A percentile compares a stretch with the other conserved stretches of the same genome.
Evolutionary conservation across 2,888 invertebrate species (phyloP).

Genomic region (Thecocarcelia acutangulata): DNA sequence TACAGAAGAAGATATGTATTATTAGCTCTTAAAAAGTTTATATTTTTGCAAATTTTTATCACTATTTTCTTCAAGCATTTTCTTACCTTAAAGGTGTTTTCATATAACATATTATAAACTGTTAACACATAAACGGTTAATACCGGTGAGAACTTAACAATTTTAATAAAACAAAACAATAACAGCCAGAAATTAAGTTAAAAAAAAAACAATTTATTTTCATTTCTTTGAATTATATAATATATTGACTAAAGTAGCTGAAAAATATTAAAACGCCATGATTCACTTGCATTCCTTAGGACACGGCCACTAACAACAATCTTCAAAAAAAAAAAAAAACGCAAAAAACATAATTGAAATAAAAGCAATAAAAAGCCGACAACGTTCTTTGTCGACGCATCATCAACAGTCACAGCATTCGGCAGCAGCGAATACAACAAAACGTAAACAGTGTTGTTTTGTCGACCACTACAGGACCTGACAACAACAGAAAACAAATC

Average conservation of each 20-base stretch:
- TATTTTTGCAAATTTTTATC: no score
- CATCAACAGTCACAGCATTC: slow-evolving; percentile 34
- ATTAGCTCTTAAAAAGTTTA: no score
- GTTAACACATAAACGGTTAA: neutral
- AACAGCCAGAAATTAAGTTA: neutral
- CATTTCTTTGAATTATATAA: slow-evolving; percentile 37
- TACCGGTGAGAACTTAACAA: neutral
- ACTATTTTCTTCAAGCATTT: no score
- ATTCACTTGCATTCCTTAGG: slow-evolving; percentile 60
- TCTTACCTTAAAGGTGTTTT: no score
- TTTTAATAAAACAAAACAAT: neutral
- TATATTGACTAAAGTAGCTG: slow-evolving; percentile 12
- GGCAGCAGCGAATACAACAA: slow-evolving; percentile 20
- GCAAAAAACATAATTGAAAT: neutral
- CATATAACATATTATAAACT: neutral
- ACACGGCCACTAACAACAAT: slow-evolving; percentile 11
- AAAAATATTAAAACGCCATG: slow-evolving; percentile 47
- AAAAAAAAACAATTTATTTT: slow-evolving; percentile 5
- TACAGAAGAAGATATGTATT: no score
- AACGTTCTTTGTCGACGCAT: slow-evolving; percentile 47
- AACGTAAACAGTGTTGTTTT: slow-evolving; percentile 12
- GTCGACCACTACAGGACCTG: slow-evolving; percentile 32
- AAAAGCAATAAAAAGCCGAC: slow-evolving; percentile 42
- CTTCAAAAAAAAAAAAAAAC: neutral
- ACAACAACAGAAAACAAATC: slow-evolving; percentile 31